phyloP scores from a whole-genome alignment of 2,888 invertebrate genomes.

The Scaptomyza cyrtandrae region DNA sequence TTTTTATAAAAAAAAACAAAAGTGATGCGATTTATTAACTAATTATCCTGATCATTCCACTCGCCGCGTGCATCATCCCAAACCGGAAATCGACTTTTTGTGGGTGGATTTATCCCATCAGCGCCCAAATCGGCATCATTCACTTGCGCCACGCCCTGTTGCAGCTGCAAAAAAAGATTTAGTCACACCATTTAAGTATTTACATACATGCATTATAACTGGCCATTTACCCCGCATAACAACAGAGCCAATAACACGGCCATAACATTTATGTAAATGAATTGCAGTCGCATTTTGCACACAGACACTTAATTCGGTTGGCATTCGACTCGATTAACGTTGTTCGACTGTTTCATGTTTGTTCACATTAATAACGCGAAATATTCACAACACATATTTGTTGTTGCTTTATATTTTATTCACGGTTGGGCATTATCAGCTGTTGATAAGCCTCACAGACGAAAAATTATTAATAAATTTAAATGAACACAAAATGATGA shows the following conservation, averaged over 20 bases:
- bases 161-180: constrained; percentile 40
- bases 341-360: constrained; percentile 41
- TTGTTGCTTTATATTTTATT: constrained; percentile 43
- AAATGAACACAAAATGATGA: constrained; percentile 37
- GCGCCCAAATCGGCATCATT: constrained; percentile 29
- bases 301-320: constrained; percentile 13
- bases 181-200: constrained; percentile 1
- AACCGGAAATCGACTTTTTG: constrained; percentile 61
- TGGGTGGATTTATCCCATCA: constrained; percentile 34
- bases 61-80: constrained; percentile 74
- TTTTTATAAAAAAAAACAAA: not conserved
- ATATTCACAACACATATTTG: constrained; percentile 29
- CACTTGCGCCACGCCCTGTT: constrained; percentile 38
- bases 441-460: constrained; percentile 45
- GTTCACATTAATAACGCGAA: constrained; percentile 17
- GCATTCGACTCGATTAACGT: constrained; percentile 7
- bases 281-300: constrained; percentile 45
- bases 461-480: constrained; percentile 18
- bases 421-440: constrained; percentile 41
- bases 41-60: constrained; percentile 40
- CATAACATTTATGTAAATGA: constrained; percentile 35
- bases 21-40: not conserved
- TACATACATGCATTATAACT: not conserved
- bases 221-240: constrained; percentile 31
- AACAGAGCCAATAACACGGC: constrained; percentile 45